Evolutionary conservation across 2,113 vertebrate genomes (phyloP).

Genomic region (Pseudolaguvia tuberculata): DNA sequence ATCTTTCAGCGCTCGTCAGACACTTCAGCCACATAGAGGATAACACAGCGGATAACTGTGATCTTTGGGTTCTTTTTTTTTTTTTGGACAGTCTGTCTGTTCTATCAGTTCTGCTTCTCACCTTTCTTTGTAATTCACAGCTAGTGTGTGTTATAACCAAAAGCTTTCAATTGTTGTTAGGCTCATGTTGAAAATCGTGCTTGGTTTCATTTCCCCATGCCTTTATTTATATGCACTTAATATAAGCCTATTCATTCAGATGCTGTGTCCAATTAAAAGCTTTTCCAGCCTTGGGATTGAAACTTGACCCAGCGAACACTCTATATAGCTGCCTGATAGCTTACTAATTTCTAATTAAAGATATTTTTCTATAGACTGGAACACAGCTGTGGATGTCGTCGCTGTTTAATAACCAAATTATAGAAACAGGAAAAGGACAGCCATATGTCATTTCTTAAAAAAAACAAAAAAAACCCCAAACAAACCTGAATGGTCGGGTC

Average conservation of each 20-base stretch:
- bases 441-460: neutral
- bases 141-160: neutral
- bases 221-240: neutral
- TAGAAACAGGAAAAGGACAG: neutral
- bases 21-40: neutral
- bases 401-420: neutral
- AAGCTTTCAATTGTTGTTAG: neutral
- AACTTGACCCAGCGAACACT: neutral
- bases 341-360: neutral
- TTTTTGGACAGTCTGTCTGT: neutral
- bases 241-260: neutral
- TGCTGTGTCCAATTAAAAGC: neutral
- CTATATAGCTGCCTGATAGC: neutral
- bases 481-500: too few species aligned
- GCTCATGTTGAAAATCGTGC: neutral
- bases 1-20: neutral
- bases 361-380: neutral
- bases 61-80: neutral
- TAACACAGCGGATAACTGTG: conserved; percentile 12
- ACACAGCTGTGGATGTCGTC: neutral
- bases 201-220: neutral
- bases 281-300: neutral
- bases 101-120: neutral
- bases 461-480: neutral
- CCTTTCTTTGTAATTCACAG: neutral